phyloP scores from a whole-genome alignment of 2,797 vertebrate genomes.

The Erpetoichthys calabaricus region DNA sequence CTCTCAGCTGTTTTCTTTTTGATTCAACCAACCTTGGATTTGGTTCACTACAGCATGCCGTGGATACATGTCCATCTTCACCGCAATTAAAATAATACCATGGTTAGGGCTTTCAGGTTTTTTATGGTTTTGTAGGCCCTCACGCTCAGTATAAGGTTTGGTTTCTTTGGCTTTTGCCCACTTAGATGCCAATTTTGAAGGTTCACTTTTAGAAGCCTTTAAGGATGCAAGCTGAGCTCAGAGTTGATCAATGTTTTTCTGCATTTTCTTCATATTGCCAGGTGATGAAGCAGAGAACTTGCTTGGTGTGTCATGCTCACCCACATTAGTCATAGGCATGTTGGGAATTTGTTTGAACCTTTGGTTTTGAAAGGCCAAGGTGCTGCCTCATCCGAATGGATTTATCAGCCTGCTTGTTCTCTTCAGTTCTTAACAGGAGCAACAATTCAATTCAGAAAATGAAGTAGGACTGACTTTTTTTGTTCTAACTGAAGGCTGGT shows the following conservation, averaged over 20 bases:
- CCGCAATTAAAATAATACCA: slow-evolving; percentile 8
- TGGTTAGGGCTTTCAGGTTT: neutral
- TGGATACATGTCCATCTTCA: slow-evolving; percentile 1
- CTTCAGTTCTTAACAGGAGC: neutral
- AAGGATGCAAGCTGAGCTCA: too few relatives aligned
- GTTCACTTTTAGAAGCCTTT: too few relatives aligned
- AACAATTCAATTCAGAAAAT: slow-evolving; percentile 12
- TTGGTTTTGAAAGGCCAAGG: slow-evolving; percentile 6
- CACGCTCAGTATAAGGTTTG: neutral
- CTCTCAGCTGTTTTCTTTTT: slow-evolving; percentile 5
- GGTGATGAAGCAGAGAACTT: too few relatives aligned
- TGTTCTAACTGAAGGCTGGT: slow-evolving; percentile 13
- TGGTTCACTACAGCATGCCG: neutral
- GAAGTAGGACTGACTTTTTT: neutral
- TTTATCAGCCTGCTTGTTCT: slow-evolving; percentile 10
- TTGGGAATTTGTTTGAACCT: neutral
- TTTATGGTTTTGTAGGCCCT: neutral
- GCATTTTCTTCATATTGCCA: too few relatives aligned
- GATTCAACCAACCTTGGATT: slow-evolving; percentile 1
- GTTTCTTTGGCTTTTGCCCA: neutral
- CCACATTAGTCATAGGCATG: too few relatives aligned
- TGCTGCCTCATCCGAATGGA: slow-evolving; percentile 9
- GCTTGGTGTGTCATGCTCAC: too few relatives aligned
- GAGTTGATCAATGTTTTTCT: too few relatives aligned
- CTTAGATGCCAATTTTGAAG: too few relatives aligned